Conservation (phyloP, 2,113 vertebrate species). For the Aspiorhynchus laticeps region DNA sequence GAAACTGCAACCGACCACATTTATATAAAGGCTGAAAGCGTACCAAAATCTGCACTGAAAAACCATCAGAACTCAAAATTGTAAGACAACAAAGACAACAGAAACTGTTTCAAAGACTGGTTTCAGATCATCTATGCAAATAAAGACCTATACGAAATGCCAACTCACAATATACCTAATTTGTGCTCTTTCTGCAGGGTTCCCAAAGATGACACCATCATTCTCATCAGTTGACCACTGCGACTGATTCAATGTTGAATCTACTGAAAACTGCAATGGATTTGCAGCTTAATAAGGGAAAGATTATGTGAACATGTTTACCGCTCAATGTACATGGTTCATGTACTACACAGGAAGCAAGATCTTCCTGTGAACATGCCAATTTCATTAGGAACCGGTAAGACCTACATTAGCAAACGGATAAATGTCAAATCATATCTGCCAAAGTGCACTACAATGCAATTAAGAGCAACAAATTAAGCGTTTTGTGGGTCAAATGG, state of each 20-base stretch:
- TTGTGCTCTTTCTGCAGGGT: slow-evolving; percentile 59
- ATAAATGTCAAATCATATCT: slow-evolving; percentile 3
- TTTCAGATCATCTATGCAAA: background rate
- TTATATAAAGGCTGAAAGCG: background rate
- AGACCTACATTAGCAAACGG: slow-evolving; percentile 5
- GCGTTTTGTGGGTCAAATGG: slow-evolving; percentile 32
- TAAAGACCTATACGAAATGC: background rate
- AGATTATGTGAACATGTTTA: background rate
- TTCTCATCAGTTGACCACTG: slow-evolving; percentile 67
- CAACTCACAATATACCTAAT: slow-evolving; percentile 6
- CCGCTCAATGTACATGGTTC: background rate
- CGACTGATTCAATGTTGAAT: background rate
- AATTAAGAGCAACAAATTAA: slow-evolving; percentile 11
- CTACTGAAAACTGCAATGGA: background rate
- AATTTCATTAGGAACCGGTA: slow-evolving; percentile 23
- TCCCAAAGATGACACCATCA: slow-evolving; percentile 64
- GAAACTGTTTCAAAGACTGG: background rate
- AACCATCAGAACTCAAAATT: background rate
- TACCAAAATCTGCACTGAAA: background rate
- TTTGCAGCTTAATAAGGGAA: background rate
- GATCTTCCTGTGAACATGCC: background rate
- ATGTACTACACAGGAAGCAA: background rate
- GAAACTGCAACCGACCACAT: background rate
- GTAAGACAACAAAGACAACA: too few species aligned
- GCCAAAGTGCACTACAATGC: slow-evolving; percentile 24